phyloP scores from a whole-genome alignment of 2,797 vertebrate species.

The Adelosebastes latens region DNA sequence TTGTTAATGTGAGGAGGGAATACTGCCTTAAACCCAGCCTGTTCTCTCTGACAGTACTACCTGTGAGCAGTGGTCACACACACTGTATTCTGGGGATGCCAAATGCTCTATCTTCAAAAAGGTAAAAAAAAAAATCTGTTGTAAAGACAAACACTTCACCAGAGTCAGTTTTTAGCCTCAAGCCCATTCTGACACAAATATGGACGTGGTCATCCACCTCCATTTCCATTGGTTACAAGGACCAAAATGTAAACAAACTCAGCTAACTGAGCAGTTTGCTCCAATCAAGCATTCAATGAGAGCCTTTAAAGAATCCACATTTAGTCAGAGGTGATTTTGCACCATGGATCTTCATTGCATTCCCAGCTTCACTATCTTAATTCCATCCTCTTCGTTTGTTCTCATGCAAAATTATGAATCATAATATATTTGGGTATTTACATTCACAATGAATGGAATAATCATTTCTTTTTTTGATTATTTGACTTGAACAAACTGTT shows the following conservation, averaged over 20 bases:
- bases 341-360: slow-evolving; percentile 64
- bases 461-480: slow-evolving; percentile 53
- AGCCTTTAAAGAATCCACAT: slow-evolving; percentile 73
- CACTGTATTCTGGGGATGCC: slow-evolving; percentile 57
- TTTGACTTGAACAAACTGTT: slow-evolving; percentile 73
- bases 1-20: slow-evolving; percentile 71
- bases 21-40: slow-evolving; percentile 85
- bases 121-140: slow-evolving; percentile 41
- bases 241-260: slow-evolving; percentile 83
- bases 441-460: slow-evolving; percentile 59
- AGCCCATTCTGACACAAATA: slow-evolving; percentile 75
- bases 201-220: slow-evolving; percentile 70
- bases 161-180: slow-evolving; percentile 72
- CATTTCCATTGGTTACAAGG: slow-evolving; percentile 82
- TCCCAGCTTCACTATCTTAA: slow-evolving; percentile 76
- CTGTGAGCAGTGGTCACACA: slow-evolving; percentile 72
- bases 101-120: slow-evolving; percentile 63
- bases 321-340: slow-evolving; percentile 56
- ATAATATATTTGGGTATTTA: slow-evolving; percentile 61
- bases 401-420: slow-evolving; percentile 57
- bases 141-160: slow-evolving; percentile 58
- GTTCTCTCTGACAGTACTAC: slow-evolving; percentile 81
- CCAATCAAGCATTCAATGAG: slow-evolving; percentile 77
- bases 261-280: slow-evolving; percentile 76
- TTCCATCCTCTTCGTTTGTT: slow-evolving; percentile 60